Percentiles rank a stretch among this genome's conserved stretches.
Conservation (phyloP, 2,888 invertebrate genomes). For the Phengaris alcon region DNA sequence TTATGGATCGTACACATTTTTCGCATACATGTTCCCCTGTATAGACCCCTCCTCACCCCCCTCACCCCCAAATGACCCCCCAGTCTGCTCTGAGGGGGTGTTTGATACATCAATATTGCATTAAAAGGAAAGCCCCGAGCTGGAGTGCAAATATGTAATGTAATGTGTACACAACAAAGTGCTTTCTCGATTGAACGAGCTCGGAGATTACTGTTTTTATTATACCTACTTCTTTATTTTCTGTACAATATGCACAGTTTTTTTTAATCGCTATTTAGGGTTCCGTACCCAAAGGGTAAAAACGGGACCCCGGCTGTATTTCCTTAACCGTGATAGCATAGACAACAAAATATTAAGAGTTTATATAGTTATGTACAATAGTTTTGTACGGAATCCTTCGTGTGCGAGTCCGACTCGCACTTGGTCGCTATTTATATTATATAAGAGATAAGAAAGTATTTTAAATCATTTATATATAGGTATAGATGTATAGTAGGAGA, state of each 20-base stretch:
- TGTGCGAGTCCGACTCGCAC: no score
- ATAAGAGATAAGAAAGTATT: no score
- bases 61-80: no score
- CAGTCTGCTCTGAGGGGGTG: not conserved
- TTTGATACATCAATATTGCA: not conserved
- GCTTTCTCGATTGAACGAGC: constrained; percentile 7
- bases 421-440: no score
- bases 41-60: not conserved
- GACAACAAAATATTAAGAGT: no score
- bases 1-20: no score
- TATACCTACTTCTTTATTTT: not conserved
- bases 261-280: not conserved
- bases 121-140: constrained; percentile 6
- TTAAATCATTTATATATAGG: no score
- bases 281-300: not conserved
- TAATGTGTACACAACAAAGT: constrained; percentile 14
- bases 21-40: not conserved
- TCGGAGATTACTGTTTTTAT: not conserved
- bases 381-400: no score
- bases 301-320: no score
- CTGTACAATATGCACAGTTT: not conserved
- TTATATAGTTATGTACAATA: no score
- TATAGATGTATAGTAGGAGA: no score
- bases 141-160: not conserved
- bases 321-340: no score